Percentiles rank a stretch among this genome's conserved stretches.
Evolutionary conservation across 1,140 invertebrate genomes (phyloP).

Genomic region (Drosophila seguyi): DNA sequence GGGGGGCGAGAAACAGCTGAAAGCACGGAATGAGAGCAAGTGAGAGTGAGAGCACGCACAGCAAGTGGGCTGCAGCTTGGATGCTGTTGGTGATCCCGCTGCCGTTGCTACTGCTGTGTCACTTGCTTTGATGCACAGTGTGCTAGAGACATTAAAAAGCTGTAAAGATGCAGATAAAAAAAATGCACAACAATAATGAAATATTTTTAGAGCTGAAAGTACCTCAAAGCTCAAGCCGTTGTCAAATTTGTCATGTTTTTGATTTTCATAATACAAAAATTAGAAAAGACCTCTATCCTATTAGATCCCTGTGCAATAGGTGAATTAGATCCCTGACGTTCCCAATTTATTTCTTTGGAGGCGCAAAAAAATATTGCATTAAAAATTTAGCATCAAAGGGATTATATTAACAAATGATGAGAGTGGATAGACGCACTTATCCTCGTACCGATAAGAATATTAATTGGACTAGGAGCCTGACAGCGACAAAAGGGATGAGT

Average conservation of each 20-base stretch:
- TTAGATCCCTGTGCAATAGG: no score
- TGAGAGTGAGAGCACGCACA: conserved; percentile 40
- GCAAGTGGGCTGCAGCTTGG: conserved; percentile 49
- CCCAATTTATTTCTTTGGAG: no score
- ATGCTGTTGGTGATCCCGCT: conserved; percentile 28
- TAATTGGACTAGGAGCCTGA: no score
- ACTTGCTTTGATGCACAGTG: conserved; percentile 42
- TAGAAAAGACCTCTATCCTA: no score
- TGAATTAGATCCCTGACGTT: no score
- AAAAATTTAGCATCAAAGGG: no score
- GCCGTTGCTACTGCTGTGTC: conserved; percentile 8
- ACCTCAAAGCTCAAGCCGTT: neutral
- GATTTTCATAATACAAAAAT: no score
- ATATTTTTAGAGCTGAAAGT: neutral
- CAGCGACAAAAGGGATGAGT: no score
- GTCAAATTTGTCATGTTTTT: neutral
- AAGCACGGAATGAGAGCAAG: conserved; percentile 15
- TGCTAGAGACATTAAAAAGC: neutral
- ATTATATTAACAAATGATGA: neutral
- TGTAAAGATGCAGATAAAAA: neutral
- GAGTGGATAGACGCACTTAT: neutral
- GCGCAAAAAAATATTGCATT: no score
- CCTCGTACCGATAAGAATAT: no score
- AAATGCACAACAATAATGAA: neutral
- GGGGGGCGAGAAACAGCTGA: neutral